phyloP scores from a whole-genome alignment of 2,888 invertebrate genomes.

The Euzophera pinguis region DNA sequence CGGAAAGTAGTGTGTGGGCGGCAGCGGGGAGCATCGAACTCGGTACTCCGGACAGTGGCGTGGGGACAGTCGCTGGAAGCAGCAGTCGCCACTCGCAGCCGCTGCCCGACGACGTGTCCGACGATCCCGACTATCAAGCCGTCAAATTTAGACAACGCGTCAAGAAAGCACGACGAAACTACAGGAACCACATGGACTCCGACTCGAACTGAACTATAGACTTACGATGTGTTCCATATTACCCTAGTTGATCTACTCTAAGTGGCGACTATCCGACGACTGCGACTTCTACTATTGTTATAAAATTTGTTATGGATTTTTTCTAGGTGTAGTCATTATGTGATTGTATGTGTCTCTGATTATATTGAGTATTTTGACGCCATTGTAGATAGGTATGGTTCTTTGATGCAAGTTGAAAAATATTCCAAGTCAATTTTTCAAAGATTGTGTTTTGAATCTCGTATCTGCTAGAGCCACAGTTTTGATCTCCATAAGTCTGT shows the following conservation, averaged over 20 bases:
- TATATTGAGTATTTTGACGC: not conserved
- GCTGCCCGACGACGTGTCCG: slow-evolving; percentile 52
- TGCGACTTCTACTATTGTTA: slow-evolving; percentile 31
- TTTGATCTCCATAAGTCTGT: slow-evolving; percentile 7
- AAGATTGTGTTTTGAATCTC: not conserved
- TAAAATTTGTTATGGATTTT: slow-evolving; percentile 19
- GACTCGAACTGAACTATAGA: slow-evolving; percentile 79
- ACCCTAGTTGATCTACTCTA: slow-evolving; percentile 21
- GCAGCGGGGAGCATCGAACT: slow-evolving; percentile 20
- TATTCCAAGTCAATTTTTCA: not conserved
- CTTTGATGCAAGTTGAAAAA: not conserved
- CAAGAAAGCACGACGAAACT: slow-evolving; percentile 81
- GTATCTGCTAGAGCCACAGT: slow-evolving; percentile 2
- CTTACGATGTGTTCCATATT: slow-evolving; percentile 29
- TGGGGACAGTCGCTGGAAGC: slow-evolving; percentile 56
- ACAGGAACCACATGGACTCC: slow-evolving; percentile 82
- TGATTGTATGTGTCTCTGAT: slow-evolving; percentile 3
- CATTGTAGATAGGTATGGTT: not conserved
- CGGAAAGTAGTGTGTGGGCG: slow-evolving; percentile 38
- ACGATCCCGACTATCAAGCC: slow-evolving; percentile 71
- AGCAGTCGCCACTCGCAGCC: slow-evolving; percentile 44
- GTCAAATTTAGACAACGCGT: slow-evolving; percentile 79
- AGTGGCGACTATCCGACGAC: slow-evolving; percentile 30
- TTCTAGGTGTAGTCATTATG: slow-evolving; percentile 1
- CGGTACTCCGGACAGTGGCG: slow-evolving; percentile 64